These are phyloP conservation scores for Agapornis canus DNA, from an alignment of 2,797 vertebrate genomes.

Conservation along the genomic window DNA sequence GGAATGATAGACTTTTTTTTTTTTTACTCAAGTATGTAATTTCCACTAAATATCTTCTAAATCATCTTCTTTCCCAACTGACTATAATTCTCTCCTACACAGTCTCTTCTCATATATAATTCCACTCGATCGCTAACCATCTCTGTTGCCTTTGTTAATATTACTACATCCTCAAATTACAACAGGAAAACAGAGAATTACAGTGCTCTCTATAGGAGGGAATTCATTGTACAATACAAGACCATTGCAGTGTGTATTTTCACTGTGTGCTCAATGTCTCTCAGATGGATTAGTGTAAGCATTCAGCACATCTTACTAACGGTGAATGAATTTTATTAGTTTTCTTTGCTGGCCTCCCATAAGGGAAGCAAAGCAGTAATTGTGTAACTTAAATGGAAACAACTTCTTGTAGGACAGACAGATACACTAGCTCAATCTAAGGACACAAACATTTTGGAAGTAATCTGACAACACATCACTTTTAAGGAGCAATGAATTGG, in stretches of 20 bases:
- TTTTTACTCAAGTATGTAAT: background rate
- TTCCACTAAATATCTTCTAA: background rate
- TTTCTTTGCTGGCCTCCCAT: background rate
- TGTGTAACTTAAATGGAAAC: background rate
- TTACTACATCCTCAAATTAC: background rate
- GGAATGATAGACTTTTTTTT: background rate
- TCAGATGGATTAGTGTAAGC: background rate
- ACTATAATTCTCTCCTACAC: background rate
- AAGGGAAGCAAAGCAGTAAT: background rate
- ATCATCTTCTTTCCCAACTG: background rate
- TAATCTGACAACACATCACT: background rate
- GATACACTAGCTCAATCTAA: background rate
- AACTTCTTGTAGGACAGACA: background rate
- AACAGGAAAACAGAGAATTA: conserved; percentile 30
- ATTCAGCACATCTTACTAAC: background rate
- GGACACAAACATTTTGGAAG: background rate
- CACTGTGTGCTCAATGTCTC: background rate
- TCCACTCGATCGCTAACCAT: background rate
- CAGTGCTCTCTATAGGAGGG: conserved; percentile 32
- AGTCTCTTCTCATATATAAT: background rate
- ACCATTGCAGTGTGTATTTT: background rate
- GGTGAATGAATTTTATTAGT: background rate
- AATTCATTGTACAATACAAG: background rate
- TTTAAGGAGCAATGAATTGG: background rate
- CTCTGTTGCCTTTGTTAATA: conserved; percentile 3